Percentiles rank a stretch among this genome's conserved stretches.
These are phyloP conservation scores for Rhopalosiphum padi DNA, from an alignment of 1,140 invertebrate species.

Conservation along the genomic window DNA sequence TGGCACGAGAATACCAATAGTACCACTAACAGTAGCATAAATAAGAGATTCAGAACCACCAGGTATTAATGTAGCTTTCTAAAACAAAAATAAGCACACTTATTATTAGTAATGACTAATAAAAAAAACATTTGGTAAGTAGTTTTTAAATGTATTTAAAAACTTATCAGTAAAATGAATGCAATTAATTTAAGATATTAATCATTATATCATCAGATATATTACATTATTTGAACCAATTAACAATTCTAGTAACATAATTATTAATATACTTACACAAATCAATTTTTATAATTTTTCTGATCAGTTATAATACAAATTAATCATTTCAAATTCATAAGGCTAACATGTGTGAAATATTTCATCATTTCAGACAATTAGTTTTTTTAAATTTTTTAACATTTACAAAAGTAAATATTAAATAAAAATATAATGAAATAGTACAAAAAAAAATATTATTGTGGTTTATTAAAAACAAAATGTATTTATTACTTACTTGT, in stretches of 20 bases:
- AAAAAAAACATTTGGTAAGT: not conserved
- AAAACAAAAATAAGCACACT: slow-evolving; percentile 59
- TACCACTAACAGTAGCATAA: slow-evolving; percentile 94
- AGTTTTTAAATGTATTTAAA: not conserved
- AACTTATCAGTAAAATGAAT: not conserved
- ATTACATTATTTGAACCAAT: too few relatives aligned
- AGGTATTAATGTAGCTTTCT: slow-evolving; percentile 96
- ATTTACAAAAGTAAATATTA: not conserved
- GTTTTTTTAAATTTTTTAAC: not conserved
- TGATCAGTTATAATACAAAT: not conserved
- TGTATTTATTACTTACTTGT: slow-evolving; percentile 64
- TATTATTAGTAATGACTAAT: not conserved
- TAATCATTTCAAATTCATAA: slow-evolving; percentile 7
- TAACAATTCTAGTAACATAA: too few relatives aligned
- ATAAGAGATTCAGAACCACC: slow-evolving; percentile 95
- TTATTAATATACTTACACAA: too few relatives aligned
- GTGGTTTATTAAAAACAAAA: not conserved
- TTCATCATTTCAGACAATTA: not conserved
- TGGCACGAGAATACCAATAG: slow-evolving; percentile 94
- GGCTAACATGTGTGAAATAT: slow-evolving; percentile 62
- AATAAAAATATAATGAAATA: not conserved
- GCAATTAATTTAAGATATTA: not conserved
- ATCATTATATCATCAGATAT: too few relatives aligned
- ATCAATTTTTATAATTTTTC: slow-evolving; percentile 58
- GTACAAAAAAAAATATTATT: not conserved